Evolutionary conservation across 2,113 vertebrate genomes (phyloP), one percentile per base, ranked within the genome.

Genomic region (Bubo bubo): DNA sequence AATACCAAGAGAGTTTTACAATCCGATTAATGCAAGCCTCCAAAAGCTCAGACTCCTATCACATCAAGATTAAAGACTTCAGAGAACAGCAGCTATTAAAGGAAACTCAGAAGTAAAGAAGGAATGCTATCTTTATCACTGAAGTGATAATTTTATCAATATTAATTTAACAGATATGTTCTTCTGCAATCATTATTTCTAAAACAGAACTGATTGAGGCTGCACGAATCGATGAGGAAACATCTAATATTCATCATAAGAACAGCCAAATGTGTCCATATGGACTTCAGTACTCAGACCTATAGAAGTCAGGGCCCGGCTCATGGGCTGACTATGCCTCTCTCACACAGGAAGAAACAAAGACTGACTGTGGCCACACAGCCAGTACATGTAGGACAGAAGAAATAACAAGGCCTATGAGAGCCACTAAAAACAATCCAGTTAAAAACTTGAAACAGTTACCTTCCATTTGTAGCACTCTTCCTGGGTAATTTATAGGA

Each of bases 1-100:
- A 89, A 70, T 63, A 86, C 49, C n/a, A 79, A 41, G 18, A 11
- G 17, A 90, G 53, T 93, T 92, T 52, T 53, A 88, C 24, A 93
- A 92, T 19, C n/a, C 35, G 74, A 92, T 79, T 88, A 93, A 90
- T 58, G 34, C 80, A 94, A 90, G 55, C 16, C 71, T 92, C 66
- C 35, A 30, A 73, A 92, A 92, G 66, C 49, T 85, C 66, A 63
- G 39, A 84, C 23, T 91, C 34, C 34, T 59, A 92, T 59, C 41
- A 67, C 55, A 73, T 58, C 63, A 94, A 83, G 63, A 76, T 39
- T 89, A 79, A 89, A 91, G 24, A 71, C 55, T 91, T 93, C n/a
- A 73, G 37, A 66, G 41, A 77, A 62, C n/a, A 93, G 55, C n/a
- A 91, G 37, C 41, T 91, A 63, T 80, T 89, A 91, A 84, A 81